phyloP scores from a whole-genome alignment of 2,113 vertebrate genomes.

The Gracilinanus agilis region DNA sequence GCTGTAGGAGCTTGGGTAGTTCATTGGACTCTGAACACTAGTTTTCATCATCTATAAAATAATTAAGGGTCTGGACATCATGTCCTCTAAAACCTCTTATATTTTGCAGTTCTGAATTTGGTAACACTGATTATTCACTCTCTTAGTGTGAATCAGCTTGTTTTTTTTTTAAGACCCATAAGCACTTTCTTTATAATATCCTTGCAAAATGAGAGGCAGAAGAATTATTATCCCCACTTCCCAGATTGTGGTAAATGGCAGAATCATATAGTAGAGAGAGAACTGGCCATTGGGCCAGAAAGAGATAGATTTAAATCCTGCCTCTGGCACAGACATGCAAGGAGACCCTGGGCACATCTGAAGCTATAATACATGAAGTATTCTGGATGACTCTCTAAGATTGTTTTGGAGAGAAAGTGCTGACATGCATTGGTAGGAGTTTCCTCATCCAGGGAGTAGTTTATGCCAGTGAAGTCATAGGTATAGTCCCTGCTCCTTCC shows the following conservation, averaged over 20 bases:
- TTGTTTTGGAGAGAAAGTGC: too few relatives aligned
- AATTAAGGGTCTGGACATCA: background rate
- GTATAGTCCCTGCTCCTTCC: background rate
- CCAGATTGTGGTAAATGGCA: background rate
- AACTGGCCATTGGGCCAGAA: background rate
- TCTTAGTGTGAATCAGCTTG: background rate
- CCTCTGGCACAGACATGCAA: background rate
- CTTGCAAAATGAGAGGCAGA: background rate
- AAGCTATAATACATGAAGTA: too few relatives aligned
- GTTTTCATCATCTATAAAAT: background rate
- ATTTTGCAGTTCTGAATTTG: background rate
- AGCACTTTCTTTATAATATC: background rate
- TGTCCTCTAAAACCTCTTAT: background rate
- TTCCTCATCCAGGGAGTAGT: background rate
- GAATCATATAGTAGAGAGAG: background rate
- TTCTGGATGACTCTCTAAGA: too few relatives aligned
- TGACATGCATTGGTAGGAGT: background rate
- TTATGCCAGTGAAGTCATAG: background rate
- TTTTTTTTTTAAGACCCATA: background rate
- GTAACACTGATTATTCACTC: background rate
- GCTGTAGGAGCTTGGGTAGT: background rate
- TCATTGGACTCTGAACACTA: background rate
- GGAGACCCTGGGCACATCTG: background rate
- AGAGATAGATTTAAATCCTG: background rate
- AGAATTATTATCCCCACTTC: background rate